phyloP scores from a whole-genome alignment of 2,113 vertebrate genomes.

The Apodemus sylvaticus region DNA sequence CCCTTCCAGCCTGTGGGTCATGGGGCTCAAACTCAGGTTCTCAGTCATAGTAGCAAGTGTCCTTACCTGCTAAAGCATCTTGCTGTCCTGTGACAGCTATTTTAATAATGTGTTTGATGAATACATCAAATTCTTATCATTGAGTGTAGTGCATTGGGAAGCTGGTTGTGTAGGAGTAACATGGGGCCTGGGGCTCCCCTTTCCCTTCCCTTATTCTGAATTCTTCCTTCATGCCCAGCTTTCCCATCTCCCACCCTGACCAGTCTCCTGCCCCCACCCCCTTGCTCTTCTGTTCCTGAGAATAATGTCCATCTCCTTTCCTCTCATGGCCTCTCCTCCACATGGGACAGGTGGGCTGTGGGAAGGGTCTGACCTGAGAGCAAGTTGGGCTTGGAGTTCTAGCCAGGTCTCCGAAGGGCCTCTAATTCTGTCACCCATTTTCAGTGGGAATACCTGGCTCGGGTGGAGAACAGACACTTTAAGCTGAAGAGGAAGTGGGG shows the following conservation, averaged over 20 bases:
- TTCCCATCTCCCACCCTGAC: background rate
- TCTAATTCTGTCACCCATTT: background rate
- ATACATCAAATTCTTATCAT: background rate
- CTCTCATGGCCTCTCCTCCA: background rate
- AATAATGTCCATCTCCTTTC: background rate
- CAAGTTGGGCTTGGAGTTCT: background rate
- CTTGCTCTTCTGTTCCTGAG: background rate
- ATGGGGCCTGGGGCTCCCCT: fast-evolving
- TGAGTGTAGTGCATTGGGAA: too few relatives aligned
- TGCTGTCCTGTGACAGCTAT: background rate
- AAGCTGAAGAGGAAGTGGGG: background rate
- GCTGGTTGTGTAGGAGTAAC: background rate
- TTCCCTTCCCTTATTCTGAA: too few relatives aligned
- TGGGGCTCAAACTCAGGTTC: background rate
- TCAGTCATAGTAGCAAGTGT: too few relatives aligned
- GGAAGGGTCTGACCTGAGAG: background rate
- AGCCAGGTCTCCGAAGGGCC: background rate
- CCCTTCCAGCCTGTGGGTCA: background rate
- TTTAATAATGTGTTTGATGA: background rate
- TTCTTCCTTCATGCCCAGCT: background rate
- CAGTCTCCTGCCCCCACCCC: too few relatives aligned
- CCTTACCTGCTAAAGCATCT: background rate
- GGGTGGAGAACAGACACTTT: background rate
- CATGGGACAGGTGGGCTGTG: background rate
- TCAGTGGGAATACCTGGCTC: fast-evolving